Evolutionary conservation across 1,140 invertebrate species (phyloP).

Genomic region (Pogonomyrmex californicus): DNA sequence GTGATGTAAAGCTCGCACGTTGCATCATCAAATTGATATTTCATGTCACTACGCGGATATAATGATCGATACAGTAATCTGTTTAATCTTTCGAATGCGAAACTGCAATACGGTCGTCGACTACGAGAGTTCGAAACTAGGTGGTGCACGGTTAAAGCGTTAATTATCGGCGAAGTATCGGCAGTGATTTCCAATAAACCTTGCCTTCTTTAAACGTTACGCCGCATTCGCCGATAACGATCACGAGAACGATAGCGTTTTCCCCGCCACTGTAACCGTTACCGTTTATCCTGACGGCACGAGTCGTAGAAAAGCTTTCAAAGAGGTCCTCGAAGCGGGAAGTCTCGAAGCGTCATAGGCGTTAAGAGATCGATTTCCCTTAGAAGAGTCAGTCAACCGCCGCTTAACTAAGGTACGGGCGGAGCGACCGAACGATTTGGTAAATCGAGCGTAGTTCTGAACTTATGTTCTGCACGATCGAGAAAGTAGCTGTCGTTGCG

Average conservation of each 20-base stretch:
- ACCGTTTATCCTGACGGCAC: conserved; percentile 37
- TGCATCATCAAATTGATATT: conserved; percentile 35
- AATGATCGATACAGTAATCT: conserved; percentile 47
- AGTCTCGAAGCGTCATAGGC: conserved; percentile 14
- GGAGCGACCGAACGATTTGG: conserved; percentile 64
- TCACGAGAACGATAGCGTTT: conserved; percentile 52
- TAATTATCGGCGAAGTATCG: conserved; percentile 52
- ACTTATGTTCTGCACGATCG: conserved; percentile 73
- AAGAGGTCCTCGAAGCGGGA: conserved; percentile 2
- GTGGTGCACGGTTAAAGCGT: conserved; percentile 22
- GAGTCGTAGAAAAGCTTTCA: conserved; percentile 70
- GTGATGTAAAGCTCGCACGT: neutral
- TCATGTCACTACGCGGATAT: conserved; percentile 14
- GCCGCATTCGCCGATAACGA: conserved; percentile 28
- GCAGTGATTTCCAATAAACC: conserved; percentile 28
- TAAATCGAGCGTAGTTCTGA: conserved; percentile 74
- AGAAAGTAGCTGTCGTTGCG: conserved; percentile 67
- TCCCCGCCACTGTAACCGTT: conserved; percentile 44
- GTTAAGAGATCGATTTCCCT: conserved; percentile 64
- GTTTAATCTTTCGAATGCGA: conserved; percentile 27
- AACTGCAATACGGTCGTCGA: conserved; percentile 36
- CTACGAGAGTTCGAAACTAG: conserved; percentile 44
- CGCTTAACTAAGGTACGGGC: conserved; percentile 65
- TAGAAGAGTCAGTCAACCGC: conserved; percentile 51
- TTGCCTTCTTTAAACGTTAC: conserved; percentile 14